Conservation (phyloP, 2,113 vertebrate genomes). For the Ascaphus truei region DNA sequence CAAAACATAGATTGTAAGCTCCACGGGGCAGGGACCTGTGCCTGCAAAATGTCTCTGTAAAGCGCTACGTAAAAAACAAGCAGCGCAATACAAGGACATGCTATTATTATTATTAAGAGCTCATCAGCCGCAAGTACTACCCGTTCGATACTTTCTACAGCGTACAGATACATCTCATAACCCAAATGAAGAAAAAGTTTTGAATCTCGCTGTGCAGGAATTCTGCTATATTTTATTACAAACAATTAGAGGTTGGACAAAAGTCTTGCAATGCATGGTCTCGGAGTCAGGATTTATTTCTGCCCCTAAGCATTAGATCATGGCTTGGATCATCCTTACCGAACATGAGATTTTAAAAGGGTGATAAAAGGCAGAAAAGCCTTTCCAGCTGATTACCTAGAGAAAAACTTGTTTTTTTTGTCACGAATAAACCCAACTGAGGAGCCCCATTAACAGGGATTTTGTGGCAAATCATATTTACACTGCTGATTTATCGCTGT, state of each 20-base stretch:
- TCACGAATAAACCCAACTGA: slow-evolving; percentile 15
- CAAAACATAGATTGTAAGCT: too few relatives aligned
- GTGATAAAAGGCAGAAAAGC: slow-evolving; percentile 34
- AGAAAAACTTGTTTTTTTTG: neutral
- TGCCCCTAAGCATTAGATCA: slow-evolving; percentile 38
- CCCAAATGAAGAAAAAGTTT: neutral
- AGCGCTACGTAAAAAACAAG: too few relatives aligned
- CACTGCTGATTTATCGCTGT: neutral
- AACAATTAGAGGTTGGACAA: neutral
- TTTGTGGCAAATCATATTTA: slow-evolving; percentile 8
- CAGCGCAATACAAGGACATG: too few relatives aligned
- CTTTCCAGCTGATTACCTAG: slow-evolving; percentile 34
- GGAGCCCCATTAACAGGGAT: slow-evolving; percentile 8
- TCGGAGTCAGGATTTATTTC: neutral
- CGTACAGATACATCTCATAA: too few relatives aligned
- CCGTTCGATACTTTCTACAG: too few relatives aligned
- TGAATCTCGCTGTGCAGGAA: neutral
- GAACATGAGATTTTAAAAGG: slow-evolving; percentile 4
- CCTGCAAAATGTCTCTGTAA: too few relatives aligned
- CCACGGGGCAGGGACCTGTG: too few relatives aligned
- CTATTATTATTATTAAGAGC: too few relatives aligned
- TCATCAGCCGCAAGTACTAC: too few relatives aligned
- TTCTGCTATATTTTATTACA: neutral
- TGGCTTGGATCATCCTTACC: slow-evolving; percentile 29
- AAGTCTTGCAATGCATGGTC: neutral